Percentiles rank a stretch among this genome's conserved stretches.
phyloP scores from a whole-genome alignment of 2,888 invertebrate genomes.

The Ophioninae sp. region DNA sequence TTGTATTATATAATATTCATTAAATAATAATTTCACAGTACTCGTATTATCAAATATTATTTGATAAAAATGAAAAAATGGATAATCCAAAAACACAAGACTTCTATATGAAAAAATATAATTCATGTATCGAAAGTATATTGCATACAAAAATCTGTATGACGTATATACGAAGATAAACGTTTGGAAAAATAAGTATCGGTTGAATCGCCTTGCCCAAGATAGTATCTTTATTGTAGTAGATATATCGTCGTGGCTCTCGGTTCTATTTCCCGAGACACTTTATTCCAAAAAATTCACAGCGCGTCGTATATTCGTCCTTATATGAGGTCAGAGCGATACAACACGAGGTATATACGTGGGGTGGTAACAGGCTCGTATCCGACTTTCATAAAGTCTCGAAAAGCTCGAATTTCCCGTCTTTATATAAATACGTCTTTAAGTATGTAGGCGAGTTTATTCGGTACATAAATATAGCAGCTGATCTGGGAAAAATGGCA shows the following conservation, averaged over 20 bases:
- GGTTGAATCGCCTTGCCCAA: too few species aligned
- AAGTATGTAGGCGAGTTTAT: constrained; percentile 6
- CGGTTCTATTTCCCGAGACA: constrained; percentile 5
- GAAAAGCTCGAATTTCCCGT: constrained; percentile 37
- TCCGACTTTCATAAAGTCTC: constrained; percentile 52
- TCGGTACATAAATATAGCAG: constrained; percentile 29
- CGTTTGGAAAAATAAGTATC: too few species aligned
- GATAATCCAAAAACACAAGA: too few species aligned
- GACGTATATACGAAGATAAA: too few species aligned
- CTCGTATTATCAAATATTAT: too few species aligned
- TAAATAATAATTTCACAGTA: too few species aligned
- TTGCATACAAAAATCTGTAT: too few species aligned
- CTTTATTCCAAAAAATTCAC: constrained; percentile 18
- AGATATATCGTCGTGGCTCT: not conserved
- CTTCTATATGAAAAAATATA: too few species aligned
- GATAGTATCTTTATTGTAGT: too few species aligned
- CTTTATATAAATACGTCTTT: not conserved
- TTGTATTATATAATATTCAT: too few species aligned
- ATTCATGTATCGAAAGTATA: too few species aligned
- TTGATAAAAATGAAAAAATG: too few species aligned
- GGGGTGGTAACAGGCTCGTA: constrained; percentile 4
- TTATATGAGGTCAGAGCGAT: constrained; percentile 2
- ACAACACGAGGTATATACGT: constrained; percentile 8
- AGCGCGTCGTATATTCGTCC: constrained; percentile 13
- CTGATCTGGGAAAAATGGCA: constrained; percentile 46